Base-by-base conservation (phyloP, 2,888 invertebrate genomes). In the Endotricha flammealis region DNA sequence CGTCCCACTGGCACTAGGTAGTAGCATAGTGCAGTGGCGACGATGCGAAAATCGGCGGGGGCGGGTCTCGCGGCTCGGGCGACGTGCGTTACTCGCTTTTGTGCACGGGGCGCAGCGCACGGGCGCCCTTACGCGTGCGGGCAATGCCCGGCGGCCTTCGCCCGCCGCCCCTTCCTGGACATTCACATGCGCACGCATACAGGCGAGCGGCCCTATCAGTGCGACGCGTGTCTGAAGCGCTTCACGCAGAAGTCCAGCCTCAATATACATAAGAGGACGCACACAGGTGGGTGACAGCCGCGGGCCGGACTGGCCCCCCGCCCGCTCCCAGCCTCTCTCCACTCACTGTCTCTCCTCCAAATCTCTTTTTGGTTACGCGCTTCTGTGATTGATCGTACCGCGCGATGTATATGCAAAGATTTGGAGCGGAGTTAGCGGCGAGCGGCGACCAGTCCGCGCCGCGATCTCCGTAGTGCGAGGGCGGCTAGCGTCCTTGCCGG, bases 201-300 rank as follows among this genome's bases (percentile, higher is more conserved):
- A 86, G 86, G 92, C 62, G 92, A 88, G 80, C 87, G 87, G 79
- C 88, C 88, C 59, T 88, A 88, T 80, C 86, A 92, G 80, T 93
- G 93, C 85, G 91, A 91, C 77, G 88, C 90, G 60, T 93, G 93
- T 78, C 88, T 91, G 66, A 93, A 93, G 85, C 89, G 92, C 72
- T 93, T 93, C 85, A 93, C 93, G 60, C 93, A 93, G 86, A 93
- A 93, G 83, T 93, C 92, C 73, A 93, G 93, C 77, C 88, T 93
- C 67, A 93, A 93, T 85, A 93, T 93, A 63, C 93, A 93, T 86
- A 92, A 91, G 82, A 87, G 93, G 68, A 92, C 92, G 55, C 93
- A 93, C 82, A 91, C 92, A 65, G 88, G 88, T 88, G 85, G 85
- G 87, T 87, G 90, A 64, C 70, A 68, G 67, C 60, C 75, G 72